Evolutionary conservation across 2,797 vertebrate genomes (phyloP).

Genomic region (Lutjanus argentimaculatus): DNA sequence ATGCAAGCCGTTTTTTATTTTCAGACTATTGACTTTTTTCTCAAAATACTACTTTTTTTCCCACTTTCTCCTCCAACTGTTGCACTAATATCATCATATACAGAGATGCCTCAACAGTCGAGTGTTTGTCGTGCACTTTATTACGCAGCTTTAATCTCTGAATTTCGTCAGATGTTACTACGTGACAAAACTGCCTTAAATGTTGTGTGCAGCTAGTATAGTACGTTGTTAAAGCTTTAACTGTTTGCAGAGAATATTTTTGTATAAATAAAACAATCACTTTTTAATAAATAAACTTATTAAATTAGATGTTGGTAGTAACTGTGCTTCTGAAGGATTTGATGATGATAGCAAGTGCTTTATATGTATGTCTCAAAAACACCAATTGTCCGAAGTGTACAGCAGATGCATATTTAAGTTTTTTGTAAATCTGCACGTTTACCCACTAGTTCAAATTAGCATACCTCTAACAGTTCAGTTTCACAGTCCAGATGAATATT

Average conservation of each 20-base stretch:
- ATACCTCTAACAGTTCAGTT: neutral
- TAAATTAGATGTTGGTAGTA: neutral
- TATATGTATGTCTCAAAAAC: neutral
- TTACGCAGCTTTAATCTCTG: neutral
- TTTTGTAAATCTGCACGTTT: neutral
- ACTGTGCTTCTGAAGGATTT: neutral
- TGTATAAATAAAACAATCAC: neutral
- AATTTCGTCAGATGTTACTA: too few relatives aligned
- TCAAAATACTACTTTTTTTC: neutral
- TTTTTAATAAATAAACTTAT: slow-evolving; percentile 3
- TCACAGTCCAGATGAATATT: neutral
- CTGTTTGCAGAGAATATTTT: slow-evolving; percentile 14
- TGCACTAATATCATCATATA: neutral
- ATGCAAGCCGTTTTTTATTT: too few relatives aligned
- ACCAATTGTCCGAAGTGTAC: neutral
- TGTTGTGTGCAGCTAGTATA: neutral
- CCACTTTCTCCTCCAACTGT: neutral
- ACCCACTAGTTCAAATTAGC: neutral
- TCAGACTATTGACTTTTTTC: neutral
- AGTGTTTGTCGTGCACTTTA: neutral
- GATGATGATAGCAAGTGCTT: neutral
- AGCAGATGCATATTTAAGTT: neutral
- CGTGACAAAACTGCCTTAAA: neutral
- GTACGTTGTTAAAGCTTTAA: neutral
- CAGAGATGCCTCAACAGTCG: too few relatives aligned